phyloP scores from a whole-genome alignment of 2,113 vertebrate species.

The Albula goreensis region DNA sequence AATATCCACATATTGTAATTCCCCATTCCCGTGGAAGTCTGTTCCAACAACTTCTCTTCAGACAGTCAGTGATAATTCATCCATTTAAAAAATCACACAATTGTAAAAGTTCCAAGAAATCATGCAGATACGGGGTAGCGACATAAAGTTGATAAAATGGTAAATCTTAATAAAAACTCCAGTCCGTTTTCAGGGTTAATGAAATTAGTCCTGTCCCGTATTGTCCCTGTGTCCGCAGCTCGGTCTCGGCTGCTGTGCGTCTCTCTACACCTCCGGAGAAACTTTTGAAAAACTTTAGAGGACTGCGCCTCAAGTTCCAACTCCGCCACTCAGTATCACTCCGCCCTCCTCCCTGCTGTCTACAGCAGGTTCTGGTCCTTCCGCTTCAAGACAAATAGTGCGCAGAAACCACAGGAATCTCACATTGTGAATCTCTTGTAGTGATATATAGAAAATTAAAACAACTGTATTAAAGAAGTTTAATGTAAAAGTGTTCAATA shows the following conservation, averaged over 20 bases:
- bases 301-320: constrained; percentile 52
- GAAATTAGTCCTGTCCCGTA: constrained; percentile 58
- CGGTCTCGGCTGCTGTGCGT: constrained; percentile 63
- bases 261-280: constrained; percentile 60
- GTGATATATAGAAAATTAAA: background rate
- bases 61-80: constrained; percentile 73
- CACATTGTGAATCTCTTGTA: background rate
- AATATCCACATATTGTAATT: constrained; percentile 76
- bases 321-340: constrained; percentile 49
- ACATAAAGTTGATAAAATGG: constrained; percentile 53
- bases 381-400: constrained; percentile 46
- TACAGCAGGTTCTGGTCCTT: constrained; percentile 28
- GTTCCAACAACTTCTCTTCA: constrained; percentile 62
- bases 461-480: background rate
- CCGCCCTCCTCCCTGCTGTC: constrained; percentile 53
- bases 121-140: constrained; percentile 45
- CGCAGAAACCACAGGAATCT: constrained; percentile 13
- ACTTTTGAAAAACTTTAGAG: constrained; percentile 69
- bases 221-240: constrained; percentile 63
- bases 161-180: constrained; percentile 13
- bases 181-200: constrained; percentile 26
- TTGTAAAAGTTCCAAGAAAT: constrained; percentile 60
- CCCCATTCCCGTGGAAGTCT: constrained; percentile 73
- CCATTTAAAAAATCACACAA: constrained; percentile 64
- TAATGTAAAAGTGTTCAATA: background rate